Evolutionary conservation across 2,888 invertebrate genomes (phyloP).

Genomic region (Scaptomyza polygonia): DNA sequence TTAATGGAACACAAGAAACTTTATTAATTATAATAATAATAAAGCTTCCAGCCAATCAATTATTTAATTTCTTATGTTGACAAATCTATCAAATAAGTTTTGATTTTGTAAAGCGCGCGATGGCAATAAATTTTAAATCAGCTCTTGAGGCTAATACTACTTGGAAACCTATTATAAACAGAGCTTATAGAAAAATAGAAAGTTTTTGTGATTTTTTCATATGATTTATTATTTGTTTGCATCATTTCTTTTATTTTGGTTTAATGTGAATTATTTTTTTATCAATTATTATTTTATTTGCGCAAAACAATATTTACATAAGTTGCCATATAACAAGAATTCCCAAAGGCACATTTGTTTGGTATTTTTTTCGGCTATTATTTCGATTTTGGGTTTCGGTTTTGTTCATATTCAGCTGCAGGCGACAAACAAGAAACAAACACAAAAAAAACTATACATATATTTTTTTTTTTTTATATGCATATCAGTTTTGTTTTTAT

Average conservation of each 20-base stretch:
- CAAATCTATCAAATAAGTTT: conserved; percentile 19
- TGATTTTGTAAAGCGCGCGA: conserved; percentile 4
- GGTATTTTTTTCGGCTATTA: conserved; percentile 24
- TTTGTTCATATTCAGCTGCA: conserved; percentile 24
- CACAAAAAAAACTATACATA: conserved; percentile 12
- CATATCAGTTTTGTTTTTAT: conserved; percentile 17
- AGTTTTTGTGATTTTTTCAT: background rate
- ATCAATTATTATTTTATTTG: conserved; percentile 43
- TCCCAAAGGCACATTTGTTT: conserved; percentile 42
- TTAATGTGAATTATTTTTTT: conserved; percentile 10
- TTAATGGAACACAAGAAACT: background rate
- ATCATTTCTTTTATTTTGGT: background rate
- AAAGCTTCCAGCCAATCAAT: conserved; percentile 19
- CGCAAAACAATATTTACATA: conserved; percentile 40
- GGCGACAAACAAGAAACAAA: conserved; percentile 44
- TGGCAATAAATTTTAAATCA: conserved; percentile 29
- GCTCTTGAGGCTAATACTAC: background rate
- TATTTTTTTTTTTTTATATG: conserved; percentile 8
- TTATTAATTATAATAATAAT: conserved; percentile 9
- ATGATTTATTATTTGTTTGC: background rate
- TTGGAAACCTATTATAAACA: background rate
- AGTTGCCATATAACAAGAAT: conserved; percentile 42
- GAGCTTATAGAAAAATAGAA: background rate
- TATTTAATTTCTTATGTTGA: conserved; percentile 24
- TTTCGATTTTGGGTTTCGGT: conserved; percentile 11